Conservation (phyloP, 2,888 invertebrate species). For the Tetragonula carbonaria region DNA sequence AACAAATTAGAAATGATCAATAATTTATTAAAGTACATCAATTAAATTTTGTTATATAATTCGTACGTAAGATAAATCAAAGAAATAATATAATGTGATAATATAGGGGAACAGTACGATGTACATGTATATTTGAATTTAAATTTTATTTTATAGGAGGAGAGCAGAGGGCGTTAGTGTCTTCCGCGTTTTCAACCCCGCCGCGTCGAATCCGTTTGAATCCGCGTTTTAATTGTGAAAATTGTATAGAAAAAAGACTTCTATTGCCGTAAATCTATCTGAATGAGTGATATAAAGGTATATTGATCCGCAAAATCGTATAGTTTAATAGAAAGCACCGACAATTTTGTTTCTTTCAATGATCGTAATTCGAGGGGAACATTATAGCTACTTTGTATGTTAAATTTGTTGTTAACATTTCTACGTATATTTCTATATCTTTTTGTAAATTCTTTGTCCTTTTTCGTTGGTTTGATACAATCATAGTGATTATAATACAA, state of each 20-base stretch:
- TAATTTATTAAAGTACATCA: too few relatives aligned
- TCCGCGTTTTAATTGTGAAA: background rate
- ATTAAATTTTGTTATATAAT: too few relatives aligned
- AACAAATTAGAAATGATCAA: too few relatives aligned
- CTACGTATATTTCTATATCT: too few relatives aligned
- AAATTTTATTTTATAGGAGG: background rate
- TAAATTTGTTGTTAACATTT: background rate
- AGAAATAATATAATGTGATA: too few relatives aligned
- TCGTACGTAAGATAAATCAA: too few relatives aligned
- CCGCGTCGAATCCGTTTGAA: background rate
- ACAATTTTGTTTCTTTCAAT: background rate
- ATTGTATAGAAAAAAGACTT: background rate
- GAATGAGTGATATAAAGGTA: background rate
- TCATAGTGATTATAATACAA: background rate
- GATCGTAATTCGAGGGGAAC: background rate
- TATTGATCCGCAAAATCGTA: background rate
- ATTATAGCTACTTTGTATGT: background rate
- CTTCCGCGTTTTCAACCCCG: background rate
- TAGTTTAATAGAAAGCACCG: background rate
- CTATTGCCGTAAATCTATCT: background rate
- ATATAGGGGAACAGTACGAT: too few relatives aligned
- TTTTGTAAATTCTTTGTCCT: background rate
- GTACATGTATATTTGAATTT: background rate
- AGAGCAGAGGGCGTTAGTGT: background rate
- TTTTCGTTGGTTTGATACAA: background rate